These are phyloP conservation scores for Squalus acanthias DNA, from an alignment of 2,797 vertebrate species.

Conservation along the genomic window DNA sequence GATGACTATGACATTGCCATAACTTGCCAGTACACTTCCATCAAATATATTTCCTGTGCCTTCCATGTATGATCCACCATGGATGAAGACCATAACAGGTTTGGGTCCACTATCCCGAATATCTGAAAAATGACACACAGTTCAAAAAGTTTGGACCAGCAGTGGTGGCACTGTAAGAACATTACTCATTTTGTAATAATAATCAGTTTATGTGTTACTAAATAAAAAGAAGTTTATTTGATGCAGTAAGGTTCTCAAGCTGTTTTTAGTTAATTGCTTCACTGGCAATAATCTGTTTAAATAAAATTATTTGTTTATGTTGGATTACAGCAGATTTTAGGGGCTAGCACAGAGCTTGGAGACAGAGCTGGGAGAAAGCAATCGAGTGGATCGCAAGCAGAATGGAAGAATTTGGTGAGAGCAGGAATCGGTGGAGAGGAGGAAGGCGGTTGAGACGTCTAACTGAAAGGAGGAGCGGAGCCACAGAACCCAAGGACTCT, in stretches of 20 bases:
- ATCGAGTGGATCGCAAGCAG: too few relatives aligned
- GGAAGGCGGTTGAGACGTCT: too few relatives aligned
- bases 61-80: slow-evolving; percentile 98
- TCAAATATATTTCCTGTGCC: slow-evolving; percentile 98
- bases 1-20: slow-evolving; percentile 98
- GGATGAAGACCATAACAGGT: slow-evolving; percentile 98
- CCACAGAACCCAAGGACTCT: too few relatives aligned
- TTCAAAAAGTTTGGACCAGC: background rate
- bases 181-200: background rate
- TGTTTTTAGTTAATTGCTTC: background rate
- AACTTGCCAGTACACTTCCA: slow-evolving; percentile 97
- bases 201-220: background rate
- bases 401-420: too few relatives aligned
- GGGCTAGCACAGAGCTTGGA: too few relatives aligned
- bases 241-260: slow-evolving; percentile 21
- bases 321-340: background rate
- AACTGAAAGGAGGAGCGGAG: too few relatives aligned
- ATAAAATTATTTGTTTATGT: background rate
- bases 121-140: slow-evolving; percentile 64
- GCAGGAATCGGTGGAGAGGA: too few relatives aligned
- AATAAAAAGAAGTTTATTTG: background rate
- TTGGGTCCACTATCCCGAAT: slow-evolving; percentile 98
- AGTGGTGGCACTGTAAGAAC: background rate
- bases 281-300: background rate
- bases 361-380: too few relatives aligned